These are phyloP conservation scores for Argyresthia albistria DNA, from an alignment of 2,888 invertebrate species.

Conservation along the genomic window DNA sequence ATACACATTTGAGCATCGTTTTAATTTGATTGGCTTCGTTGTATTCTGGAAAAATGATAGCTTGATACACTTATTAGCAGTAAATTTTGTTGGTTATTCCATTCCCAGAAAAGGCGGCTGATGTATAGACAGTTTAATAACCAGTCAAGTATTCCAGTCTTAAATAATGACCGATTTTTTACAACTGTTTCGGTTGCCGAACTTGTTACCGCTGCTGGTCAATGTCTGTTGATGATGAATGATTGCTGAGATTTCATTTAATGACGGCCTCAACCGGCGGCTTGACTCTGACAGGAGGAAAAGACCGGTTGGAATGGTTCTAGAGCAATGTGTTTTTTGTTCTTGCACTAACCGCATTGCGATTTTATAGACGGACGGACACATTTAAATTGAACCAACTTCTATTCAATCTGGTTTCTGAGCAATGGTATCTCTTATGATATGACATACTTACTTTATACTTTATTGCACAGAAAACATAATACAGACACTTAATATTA, in stretches of 20 bases:
- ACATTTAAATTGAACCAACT: too few relatives aligned
- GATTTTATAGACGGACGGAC: too few relatives aligned
- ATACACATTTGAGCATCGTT: too few relatives aligned
- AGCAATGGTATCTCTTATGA: too few relatives aligned
- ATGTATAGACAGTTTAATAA: background rate
- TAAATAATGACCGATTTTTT: conserved; percentile 12
- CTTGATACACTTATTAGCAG: too few relatives aligned
- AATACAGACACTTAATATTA: too few relatives aligned
- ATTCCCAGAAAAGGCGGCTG: background rate
- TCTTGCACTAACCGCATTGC: background rate
- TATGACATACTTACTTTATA: too few relatives aligned
- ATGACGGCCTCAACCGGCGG: conserved; percentile 44
- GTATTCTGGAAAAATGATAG: too few relatives aligned
- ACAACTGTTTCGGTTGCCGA: conserved; percentile 43
- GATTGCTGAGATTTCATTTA: conserved; percentile 65
- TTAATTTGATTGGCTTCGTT: too few relatives aligned
- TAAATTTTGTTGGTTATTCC: too few relatives aligned
- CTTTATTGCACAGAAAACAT: too few relatives aligned
- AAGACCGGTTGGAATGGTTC: conserved; percentile 29
- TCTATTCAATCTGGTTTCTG: too few relatives aligned
- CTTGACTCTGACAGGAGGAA: conserved; percentile 49
- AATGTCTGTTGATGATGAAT: conserved; percentile 64
- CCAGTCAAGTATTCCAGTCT: conserved; percentile 20
- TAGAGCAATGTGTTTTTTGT: conserved; percentile 11
- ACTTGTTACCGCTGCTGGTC: conserved; percentile 31